Percentiles rank a stretch among this genome's conserved stretches.
These are phyloP conservation scores for Sphaerodactylus townsendi DNA, from an alignment of 2,113 vertebrate genomes.

Conservation along the genomic window DNA sequence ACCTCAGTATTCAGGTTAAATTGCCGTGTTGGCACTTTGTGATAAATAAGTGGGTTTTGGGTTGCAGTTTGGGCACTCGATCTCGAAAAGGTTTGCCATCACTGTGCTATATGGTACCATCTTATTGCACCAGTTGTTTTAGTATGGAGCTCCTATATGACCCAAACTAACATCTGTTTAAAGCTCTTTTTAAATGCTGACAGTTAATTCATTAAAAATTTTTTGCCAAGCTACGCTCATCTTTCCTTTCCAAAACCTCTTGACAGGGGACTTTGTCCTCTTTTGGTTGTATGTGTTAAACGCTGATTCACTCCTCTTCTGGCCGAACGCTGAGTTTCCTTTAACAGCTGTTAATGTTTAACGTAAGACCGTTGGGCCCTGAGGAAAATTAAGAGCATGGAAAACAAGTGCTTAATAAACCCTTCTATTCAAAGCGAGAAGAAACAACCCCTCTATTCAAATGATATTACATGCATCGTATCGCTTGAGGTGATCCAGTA, in stretches of 20 bases:
- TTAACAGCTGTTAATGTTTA: slow-evolving; percentile 7
- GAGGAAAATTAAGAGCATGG: not conserved
- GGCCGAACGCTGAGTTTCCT: not conserved
- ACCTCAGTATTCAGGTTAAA: too few species aligned
- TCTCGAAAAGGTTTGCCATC: too few species aligned
- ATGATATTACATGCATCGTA: too few species aligned
- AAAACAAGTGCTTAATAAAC: not conserved
- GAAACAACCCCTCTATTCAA: too few species aligned
- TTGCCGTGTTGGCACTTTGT: too few species aligned
- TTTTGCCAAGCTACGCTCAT: not conserved
- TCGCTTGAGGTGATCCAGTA: not conserved
- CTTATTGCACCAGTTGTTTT: too few species aligned
- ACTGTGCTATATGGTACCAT: too few species aligned
- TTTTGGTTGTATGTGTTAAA: not conserved
- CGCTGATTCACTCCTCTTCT: not conserved
- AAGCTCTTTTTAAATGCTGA: not conserved
- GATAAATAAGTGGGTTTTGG: too few species aligned
- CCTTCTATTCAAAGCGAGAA: not conserved
- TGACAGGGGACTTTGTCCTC: not conserved
- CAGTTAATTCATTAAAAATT: not conserved
- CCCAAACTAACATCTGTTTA: not conserved
- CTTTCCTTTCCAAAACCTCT: not conserved
- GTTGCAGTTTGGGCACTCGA: too few species aligned
- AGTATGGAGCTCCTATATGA: not conserved
- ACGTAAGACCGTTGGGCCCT: not conserved